These are phyloP conservation scores for Osmerus eperlanus DNA, from an alignment of 2,113 vertebrate genomes.

Conservation along the genomic window DNA sequence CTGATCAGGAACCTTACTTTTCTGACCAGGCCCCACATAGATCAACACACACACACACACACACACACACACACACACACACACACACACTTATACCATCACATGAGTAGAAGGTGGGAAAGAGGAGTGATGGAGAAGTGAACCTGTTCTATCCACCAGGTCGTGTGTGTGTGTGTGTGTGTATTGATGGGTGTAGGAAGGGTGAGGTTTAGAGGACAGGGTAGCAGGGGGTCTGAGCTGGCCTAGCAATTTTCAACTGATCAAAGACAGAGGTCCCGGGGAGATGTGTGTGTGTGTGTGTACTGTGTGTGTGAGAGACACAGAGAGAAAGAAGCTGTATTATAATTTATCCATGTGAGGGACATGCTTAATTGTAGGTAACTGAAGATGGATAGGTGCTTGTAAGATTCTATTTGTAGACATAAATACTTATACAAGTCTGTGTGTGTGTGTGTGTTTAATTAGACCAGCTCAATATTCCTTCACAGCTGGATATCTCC, in stretches of 20 bases:
- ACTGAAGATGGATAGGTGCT: too few relatives aligned
- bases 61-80: too few relatives aligned
- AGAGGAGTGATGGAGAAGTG: neutral
- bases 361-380: too few relatives aligned
- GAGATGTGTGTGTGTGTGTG: neutral
- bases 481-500: too few relatives aligned
- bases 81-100: neutral
- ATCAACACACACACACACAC: neutral
- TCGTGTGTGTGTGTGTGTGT: neutral
- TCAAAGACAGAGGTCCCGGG: neutral
- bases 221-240: neutral
- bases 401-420: too few relatives aligned
- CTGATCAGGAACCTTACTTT: constrained; percentile 3
- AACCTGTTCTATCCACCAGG: neutral
- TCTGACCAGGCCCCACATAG: neutral
- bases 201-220: neutral
- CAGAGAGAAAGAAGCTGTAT: neutral
- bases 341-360: too few relatives aligned
- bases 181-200: neutral
- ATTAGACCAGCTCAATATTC: too few relatives aligned
- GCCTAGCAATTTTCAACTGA: neutral
- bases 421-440: too few relatives aligned
- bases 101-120: neutral
- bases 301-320: neutral
- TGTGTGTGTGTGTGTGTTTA: too few relatives aligned